Base-by-base conservation (phyloP, 2,888 invertebrate genomes). In the Ormyrus nitidulus region DNA sequence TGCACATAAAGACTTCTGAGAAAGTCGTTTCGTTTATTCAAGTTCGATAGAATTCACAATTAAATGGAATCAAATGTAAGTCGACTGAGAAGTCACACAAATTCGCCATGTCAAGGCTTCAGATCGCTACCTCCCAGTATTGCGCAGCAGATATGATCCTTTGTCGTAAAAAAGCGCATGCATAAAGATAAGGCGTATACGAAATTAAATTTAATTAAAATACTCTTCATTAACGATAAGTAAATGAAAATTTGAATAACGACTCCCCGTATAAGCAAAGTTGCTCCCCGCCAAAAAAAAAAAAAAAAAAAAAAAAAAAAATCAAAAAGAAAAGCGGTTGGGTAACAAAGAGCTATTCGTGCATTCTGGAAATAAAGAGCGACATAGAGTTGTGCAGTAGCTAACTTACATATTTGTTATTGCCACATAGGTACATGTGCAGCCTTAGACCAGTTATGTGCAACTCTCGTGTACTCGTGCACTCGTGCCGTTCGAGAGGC, bases 1-100 rank as follows among this genome's bases (percentile, higher is more conserved):
- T 34, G 34, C 34, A 4, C 4, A 34, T 34, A 34, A 34, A 34
- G 34, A 34, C 34, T 34, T 34, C 34, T 34, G 3, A 34, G 34
- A 34, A 34, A 34, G 34, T 34, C 34, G 34, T 34, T 34, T 34
- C 34, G 34, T 34, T 34, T 4, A 34, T 48, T 34, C 56, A 10
- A 6, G 4, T 34, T 13, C n/a, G 44, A 54, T 69, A 49, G 46
- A 19, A 58, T 69, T 8, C 46, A 13, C 19, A 58, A 69, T 69
- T 9, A 56, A 69, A 13, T 9, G 48, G 11, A 69, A 58, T 58
- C 48, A 58, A 58, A 66, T n/a, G 53, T 48, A 53, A 66, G 34
- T 53, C 66, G 70, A 19, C 34, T 70, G 49, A 44, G 59, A 59
- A 70, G 59, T 70, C 49, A 59, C 58, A 56, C 56, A 69, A 69